Percentiles rank a stretch among this genome's conserved stretches.
Conservation (phyloP, 2,888 invertebrate genomes). For the Mesorhabditis sp. region DNA sequence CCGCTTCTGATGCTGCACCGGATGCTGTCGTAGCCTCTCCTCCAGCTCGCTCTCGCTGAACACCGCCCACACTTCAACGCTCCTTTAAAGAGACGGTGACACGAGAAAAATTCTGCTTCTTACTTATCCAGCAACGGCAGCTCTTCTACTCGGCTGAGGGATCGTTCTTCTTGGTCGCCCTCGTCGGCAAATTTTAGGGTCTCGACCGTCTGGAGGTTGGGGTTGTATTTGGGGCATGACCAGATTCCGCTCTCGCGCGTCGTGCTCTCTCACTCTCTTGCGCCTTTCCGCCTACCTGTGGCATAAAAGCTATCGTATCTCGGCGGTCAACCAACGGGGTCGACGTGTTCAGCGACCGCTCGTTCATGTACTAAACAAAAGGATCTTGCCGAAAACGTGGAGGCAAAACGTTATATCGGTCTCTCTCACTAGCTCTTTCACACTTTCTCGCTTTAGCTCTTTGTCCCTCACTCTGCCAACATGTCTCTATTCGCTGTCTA, state of each 20-base stretch:
- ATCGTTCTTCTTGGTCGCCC: constrained; percentile 39
- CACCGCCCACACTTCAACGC: background rate
- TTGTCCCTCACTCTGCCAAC: too few species aligned
- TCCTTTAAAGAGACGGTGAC: background rate
- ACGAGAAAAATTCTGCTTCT: background rate
- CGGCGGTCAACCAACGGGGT: constrained; percentile 38
- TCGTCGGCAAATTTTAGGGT: constrained; percentile 44
- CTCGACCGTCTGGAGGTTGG: constrained; percentile 28
- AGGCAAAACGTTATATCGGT: too few species aligned
- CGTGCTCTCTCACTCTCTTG: background rate
- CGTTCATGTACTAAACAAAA: constrained; percentile 53
- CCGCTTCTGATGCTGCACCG: background rate
- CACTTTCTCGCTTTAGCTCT: too few species aligned
- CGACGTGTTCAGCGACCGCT: constrained; percentile 20
- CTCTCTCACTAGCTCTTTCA: too few species aligned
- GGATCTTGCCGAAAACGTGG: background rate
- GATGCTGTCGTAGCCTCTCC: constrained; percentile 2
- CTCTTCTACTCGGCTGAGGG: constrained; percentile 32
- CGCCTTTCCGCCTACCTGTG: constrained; percentile 16
- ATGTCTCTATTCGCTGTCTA: too few species aligned
- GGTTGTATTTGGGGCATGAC: background rate
- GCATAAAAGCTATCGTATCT: constrained; percentile 57
- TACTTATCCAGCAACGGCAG: constrained; percentile 22
- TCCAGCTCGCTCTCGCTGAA: background rate
- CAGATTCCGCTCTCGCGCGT: too few species aligned